Conservation (phyloP, 2,113 vertebrate species). For the Phasianus colchicus region DNA sequence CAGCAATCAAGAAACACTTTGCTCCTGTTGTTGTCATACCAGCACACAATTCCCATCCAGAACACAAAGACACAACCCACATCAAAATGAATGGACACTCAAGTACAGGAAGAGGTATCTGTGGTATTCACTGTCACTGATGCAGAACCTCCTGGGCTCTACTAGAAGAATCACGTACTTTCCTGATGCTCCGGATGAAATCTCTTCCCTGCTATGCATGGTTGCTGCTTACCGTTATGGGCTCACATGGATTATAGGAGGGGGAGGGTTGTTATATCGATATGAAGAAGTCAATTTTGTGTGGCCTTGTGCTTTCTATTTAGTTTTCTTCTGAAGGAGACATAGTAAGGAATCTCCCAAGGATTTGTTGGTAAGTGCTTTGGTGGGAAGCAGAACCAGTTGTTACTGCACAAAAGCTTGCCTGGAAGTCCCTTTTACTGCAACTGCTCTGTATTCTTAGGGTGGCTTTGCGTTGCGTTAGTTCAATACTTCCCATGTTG, state of each 20-base stretch:
- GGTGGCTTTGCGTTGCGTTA: neutral
- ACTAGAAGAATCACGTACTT: slow-evolving; percentile 48
- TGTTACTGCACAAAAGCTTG: slow-evolving; percentile 1
- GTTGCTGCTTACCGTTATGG: slow-evolving; percentile 19
- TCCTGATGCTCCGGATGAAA: slow-evolving; percentile 10
- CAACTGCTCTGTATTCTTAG: neutral
- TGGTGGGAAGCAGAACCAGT: neutral
- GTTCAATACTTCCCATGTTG: neutral
- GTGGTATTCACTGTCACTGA: slow-evolving; percentile 25
- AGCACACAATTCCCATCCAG: slow-evolving; percentile 53
- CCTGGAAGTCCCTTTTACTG: slow-evolving; percentile 34
- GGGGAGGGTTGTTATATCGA: slow-evolving; percentile 33
- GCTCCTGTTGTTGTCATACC: slow-evolving; percentile 60
- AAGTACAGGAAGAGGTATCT: slow-evolving; percentile 52
- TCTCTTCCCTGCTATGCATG: slow-evolving; percentile 66
- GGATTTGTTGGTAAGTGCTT: slow-evolving; percentile 15
- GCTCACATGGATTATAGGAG: slow-evolving; percentile 47
- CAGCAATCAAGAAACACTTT: slow-evolving; percentile 53
- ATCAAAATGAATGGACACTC: slow-evolving; percentile 4
- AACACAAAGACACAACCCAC: slow-evolving; percentile 57
- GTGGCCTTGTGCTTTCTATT: slow-evolving; percentile 68
- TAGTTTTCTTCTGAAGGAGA: slow-evolving; percentile 51
- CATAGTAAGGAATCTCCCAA: neutral
- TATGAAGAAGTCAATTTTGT: slow-evolving; percentile 20
- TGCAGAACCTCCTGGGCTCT: slow-evolving; percentile 53